These are phyloP conservation scores for Hylaea fasciaria DNA, from an alignment of 2,888 invertebrate species.

Conservation along the genomic window DNA sequence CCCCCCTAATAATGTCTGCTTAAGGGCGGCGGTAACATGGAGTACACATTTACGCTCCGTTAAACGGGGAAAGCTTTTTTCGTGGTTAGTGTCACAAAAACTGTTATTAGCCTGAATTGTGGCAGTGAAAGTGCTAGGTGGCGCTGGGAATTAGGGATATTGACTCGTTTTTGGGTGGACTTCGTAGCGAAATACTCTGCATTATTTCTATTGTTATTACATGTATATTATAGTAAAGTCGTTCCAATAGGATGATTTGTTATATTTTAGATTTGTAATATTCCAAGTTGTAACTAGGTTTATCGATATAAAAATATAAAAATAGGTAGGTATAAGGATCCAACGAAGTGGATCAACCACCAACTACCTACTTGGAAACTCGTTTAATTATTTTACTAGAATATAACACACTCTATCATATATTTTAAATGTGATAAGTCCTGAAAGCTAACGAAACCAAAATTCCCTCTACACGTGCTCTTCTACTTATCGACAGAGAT, in stretches of 20 bases:
- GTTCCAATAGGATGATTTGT: too few species aligned
- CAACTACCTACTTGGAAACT: too few species aligned
- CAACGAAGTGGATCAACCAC: too few species aligned
- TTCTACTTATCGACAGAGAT: slow-evolving; percentile 55
- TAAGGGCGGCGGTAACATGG: slow-evolving; percentile 82
- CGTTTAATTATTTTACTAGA: too few species aligned
- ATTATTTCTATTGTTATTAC: too few species aligned
- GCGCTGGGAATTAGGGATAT: slow-evolving; percentile 48
- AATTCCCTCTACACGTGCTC: slow-evolving; percentile 29
- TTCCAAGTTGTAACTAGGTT: too few species aligned
- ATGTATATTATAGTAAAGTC: too few species aligned
- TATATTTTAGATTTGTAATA: too few species aligned
- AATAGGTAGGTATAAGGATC: too few species aligned
- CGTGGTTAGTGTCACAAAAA: slow-evolving; percentile 85
- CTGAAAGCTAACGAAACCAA: slow-evolving; percentile 15
- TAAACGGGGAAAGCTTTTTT: slow-evolving; percentile 84
- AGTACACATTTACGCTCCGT: slow-evolving; percentile 84
- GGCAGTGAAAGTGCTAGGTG: slow-evolving; percentile 59
- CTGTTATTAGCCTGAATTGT: slow-evolving; percentile 84
- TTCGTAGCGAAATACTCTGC: background rate
- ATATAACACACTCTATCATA: too few species aligned
- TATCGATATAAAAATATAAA: too few species aligned
- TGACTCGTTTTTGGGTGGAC: slow-evolving; percentile 38
- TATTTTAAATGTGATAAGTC: background rate
- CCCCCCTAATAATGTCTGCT: slow-evolving; percentile 84